Evolutionary conservation across 2,797 vertebrate species (phyloP).

Genomic region (Rhadinocentrus ornatus): DNA sequence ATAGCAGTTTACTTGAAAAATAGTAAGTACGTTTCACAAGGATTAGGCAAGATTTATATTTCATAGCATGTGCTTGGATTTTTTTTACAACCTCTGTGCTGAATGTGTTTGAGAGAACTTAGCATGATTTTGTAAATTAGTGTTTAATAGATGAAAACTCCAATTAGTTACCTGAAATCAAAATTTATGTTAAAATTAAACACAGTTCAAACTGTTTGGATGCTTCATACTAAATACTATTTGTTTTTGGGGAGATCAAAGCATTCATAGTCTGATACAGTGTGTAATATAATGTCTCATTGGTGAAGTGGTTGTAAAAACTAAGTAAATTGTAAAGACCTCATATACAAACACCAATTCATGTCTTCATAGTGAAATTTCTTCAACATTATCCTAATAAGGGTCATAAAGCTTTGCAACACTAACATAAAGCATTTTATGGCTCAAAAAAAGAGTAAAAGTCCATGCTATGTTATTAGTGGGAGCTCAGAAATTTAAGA

Average conservation of each 20-base stretch:
- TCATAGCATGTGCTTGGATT: background rate
- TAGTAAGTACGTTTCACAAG: conserved; percentile 63
- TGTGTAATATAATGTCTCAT: background rate
- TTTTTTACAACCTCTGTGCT: background rate
- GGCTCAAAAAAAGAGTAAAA: conserved; percentile 16
- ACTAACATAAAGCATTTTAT: background rate
- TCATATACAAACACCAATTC: background rate
- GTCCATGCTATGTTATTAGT: conserved; percentile 19
- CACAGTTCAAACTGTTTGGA: background rate
- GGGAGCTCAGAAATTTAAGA: conserved; percentile 35
- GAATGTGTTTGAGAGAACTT: background rate
- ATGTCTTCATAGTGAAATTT: background rate
- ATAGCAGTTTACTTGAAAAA: conserved; percentile 41
- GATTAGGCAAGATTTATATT: background rate
- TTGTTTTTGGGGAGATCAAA: background rate
- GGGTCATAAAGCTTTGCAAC: background rate
- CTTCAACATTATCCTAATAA: background rate
- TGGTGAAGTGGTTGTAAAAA: background rate
- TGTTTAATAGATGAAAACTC: background rate
- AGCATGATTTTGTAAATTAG: background rate
- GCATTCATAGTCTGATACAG: background rate
- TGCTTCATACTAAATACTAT: background rate
- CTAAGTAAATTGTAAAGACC: background rate
- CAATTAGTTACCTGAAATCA: background rate
- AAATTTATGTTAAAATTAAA: background rate